Conservation (phyloP, 2,113 vertebrate genomes). For the Chrysochloris asiatica region DNA sequence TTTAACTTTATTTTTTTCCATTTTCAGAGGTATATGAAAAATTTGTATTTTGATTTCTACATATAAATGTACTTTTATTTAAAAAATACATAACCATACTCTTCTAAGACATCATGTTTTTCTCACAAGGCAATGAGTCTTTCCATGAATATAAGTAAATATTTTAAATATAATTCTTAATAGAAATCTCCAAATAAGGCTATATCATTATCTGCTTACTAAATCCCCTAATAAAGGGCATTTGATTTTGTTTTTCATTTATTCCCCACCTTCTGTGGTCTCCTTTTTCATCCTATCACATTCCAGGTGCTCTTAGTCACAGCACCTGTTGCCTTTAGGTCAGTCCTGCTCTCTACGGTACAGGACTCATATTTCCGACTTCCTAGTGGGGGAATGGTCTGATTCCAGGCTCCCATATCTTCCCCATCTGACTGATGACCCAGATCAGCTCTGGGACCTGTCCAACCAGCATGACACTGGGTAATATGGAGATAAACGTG, state of each 20-base stretch:
- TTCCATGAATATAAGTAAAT: slow-evolving; percentile 50
- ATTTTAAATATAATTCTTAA: slow-evolving; percentile 44
- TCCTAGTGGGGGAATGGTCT: background rate
- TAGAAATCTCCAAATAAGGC: slow-evolving; percentile 5
- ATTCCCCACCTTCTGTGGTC: background rate
- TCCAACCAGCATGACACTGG: background rate
- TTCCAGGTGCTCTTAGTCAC: background rate
- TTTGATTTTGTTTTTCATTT: slow-evolving; percentile 4
- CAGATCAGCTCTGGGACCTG: background rate
- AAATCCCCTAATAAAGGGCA: too few relatives aligned
- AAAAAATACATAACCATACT: background rate
- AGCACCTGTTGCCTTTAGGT: background rate
- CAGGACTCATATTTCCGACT: background rate
- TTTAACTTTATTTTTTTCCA: too few relatives aligned
- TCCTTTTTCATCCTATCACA: background rate
- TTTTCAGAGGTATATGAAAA: slow-evolving; percentile 57
- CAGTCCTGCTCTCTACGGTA: background rate
- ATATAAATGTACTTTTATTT: slow-evolving; percentile 46
- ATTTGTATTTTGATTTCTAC: slow-evolving; percentile 49
- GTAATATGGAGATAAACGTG: background rate
- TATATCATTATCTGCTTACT: background rate
- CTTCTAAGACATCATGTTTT: slow-evolving; percentile 58
- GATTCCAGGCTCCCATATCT: background rate
- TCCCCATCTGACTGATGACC: background rate
- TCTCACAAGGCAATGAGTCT: too few relatives aligned